These are phyloP conservation scores for Abrostola tripartita DNA, from an alignment of 2,888 invertebrate genomes.

Conservation along the genomic window DNA sequence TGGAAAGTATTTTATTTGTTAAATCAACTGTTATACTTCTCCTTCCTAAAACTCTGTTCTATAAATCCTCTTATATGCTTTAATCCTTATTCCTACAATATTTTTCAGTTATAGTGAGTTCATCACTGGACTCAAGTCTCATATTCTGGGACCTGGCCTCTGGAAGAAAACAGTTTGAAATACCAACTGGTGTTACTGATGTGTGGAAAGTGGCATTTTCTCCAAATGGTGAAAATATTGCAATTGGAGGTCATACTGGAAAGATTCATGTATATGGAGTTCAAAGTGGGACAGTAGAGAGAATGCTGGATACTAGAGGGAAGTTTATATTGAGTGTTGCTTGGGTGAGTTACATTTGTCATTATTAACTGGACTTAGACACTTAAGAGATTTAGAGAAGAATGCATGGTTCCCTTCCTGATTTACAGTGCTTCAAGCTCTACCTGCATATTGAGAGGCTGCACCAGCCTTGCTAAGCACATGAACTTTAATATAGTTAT, in stretches of 20 bases:
- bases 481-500: too few species aligned
- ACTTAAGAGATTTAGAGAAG: too few species aligned
- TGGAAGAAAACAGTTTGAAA: constrained; percentile 93
- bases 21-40: too few species aligned
- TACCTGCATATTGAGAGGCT: too few species aligned
- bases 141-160: constrained; percentile 96
- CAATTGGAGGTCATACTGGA: constrained; percentile 97
- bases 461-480: too few species aligned
- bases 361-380: background rate
- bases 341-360: constrained; percentile 91
- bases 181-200: constrained; percentile 96
- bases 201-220: constrained; percentile 98
- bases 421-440: too few species aligned
- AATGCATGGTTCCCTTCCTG: too few species aligned
- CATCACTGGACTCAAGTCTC: constrained; percentile 96
- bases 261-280: constrained; percentile 96
- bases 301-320: constrained; percentile 96
- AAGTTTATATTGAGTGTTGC: constrained; percentile 97
- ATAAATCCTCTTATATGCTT: background rate
- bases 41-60: background rate
- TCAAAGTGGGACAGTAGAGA: constrained; percentile 93
- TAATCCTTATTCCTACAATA: background rate
- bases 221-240: constrained; percentile 95
- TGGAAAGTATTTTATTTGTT: too few species aligned
- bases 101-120: constrained; percentile 93